phyloP scores from a whole-genome alignment of 2,797 vertebrate species.

The Enoplosus armatus region DNA sequence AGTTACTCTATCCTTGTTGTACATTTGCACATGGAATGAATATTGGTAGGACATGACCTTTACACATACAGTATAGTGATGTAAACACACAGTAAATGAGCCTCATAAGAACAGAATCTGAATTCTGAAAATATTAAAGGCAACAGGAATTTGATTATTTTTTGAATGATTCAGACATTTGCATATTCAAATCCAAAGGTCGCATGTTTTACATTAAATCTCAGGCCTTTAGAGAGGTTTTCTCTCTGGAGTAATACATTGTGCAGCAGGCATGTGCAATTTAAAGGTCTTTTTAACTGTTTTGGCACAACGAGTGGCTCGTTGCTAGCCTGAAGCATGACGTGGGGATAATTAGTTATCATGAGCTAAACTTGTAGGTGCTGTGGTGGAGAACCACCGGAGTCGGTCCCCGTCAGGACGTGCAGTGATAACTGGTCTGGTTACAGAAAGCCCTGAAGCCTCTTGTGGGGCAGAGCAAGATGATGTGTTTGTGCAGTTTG shows the following conservation, averaged over 20 bases:
- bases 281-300: not conserved
- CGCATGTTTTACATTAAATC: not conserved
- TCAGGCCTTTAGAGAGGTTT: not conserved
- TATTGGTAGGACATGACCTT: not conserved
- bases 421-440: not conserved
- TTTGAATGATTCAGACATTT: not conserved
- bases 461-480: not conserved
- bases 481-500: not conserved
- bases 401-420: not conserved
- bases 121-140: not conserved
- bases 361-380: not conserved
- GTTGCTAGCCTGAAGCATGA: not conserved
- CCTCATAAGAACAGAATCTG: not conserved
- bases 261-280: constrained; percentile 1
- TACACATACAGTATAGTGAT: not conserved
- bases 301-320: not conserved
- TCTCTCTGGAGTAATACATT: not conserved
- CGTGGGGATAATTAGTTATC: constrained; percentile 8
- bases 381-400: not conserved
- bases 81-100: not conserved
- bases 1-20: not conserved
- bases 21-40: not conserved
- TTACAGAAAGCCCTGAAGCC: not conserved
- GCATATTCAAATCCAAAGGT: constrained; percentile 5
- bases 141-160: not conserved